Base-by-base conservation (phyloP, 2,797 vertebrate genomes). In the Antennarius maculatus region DNA sequence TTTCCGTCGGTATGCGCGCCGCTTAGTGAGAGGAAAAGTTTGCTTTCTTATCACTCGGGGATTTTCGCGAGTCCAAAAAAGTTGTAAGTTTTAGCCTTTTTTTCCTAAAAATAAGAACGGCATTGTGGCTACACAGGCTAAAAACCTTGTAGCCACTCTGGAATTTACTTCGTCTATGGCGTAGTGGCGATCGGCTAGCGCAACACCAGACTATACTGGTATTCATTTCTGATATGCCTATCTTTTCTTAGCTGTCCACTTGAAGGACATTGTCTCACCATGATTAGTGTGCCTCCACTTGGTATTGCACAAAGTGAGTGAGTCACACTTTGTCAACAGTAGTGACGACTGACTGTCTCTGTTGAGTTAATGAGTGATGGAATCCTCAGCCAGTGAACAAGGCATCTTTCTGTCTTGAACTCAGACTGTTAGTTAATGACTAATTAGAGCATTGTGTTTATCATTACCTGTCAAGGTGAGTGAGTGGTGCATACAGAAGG, bases 331-430 rank as follows among this genome's bases (percentile, higher is more conserved):
- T 82, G 87, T 91, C 86, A 88, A 89, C 86, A 90, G 71, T 52
- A 75, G 72, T 51, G 65, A 82, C 50, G 77, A 85, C 80, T 78
- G 69, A 82, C 83, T 75, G 84, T 85, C 83, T 78, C 77, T 3
- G 51, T 58, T 61, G 78, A 79, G 92, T 93, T 92, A 93, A 93
- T 93, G 86, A 92, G 69, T 92, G 88, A 91, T 71, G 66, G 84
- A 87, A 64, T 69, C 80, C 79, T 81, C 70, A 10, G 73, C 76
- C 61, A 4, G 69, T 0, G 70, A 84, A 89, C 88, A 89, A 92
- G 83, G 82, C 74, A 6, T 69, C 64, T 67, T 60, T 79, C 80
- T 88, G 78, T 83, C 64, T 77, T n/a, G 81, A 81, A 69, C 60
- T 41, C 47, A 71, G 71, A 57, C 37, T 5, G 61, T 79, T 77